Evolutionary conservation across 2,797 vertebrate genomes (phyloP), one percentile per base, ranked within the genome.

Genomic region (Melanotaenia trifasciata): DNA sequence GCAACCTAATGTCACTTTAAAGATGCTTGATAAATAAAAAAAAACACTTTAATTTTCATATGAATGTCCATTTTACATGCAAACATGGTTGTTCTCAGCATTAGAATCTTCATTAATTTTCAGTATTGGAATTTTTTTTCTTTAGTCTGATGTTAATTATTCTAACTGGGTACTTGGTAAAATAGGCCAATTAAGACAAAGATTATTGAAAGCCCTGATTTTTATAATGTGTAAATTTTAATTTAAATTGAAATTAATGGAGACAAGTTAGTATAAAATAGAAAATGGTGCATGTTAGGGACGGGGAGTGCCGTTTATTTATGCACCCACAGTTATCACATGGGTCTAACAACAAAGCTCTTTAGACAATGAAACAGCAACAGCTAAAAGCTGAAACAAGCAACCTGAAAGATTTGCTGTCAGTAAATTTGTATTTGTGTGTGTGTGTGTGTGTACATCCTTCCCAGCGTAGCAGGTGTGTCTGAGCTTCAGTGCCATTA

Each of bases 381-480:
- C 58, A 43, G 20, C 22, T 38, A 30, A 62, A 74, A 68, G 56
- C 24, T 50, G 40, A 67, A 72, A 76, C 60, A 80, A 58, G 65
- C 70, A 62, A 54, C 74, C 33, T 36, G 13, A 33, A 3, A n/a
- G 58, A 57, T 75, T 60, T 70, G n/a, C 16, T 40, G 28, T 24
- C 4, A n/a, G 63, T 33, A 50, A 22, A 50, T 50, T 50, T 50
- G 47, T 50, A 4, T 50, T 26, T 36, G 62, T 56, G 22, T 65
- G 14, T 57, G 38, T 70, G 16, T 38, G 14, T 75, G 33, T 53
- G 64, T 67, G 57, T 58, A 8, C 5, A 58, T 35, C 64, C 66
- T 18, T 69, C 72, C 45, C 61, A 66, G 79, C 33, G 57, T 76
- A 81, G 87, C 89, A 90, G 89, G 88, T 92, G 89, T 89, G 87